Evolutionary conservation across 2,888 invertebrate genomes (phyloP).

Genomic region (Erpobdella octoculata): DNA sequence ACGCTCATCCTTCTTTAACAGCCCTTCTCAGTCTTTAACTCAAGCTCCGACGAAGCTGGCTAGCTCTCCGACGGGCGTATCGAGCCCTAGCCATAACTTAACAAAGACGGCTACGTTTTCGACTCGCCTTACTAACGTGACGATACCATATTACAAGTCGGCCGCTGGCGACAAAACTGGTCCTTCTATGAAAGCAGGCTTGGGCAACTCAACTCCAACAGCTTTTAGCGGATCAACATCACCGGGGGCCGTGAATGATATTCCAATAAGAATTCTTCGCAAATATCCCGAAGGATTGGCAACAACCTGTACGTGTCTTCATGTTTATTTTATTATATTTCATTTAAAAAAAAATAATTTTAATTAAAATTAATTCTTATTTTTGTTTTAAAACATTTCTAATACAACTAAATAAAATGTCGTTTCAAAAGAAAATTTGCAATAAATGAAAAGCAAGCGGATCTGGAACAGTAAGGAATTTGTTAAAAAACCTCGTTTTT

Average conservation of each 20-base stretch:
- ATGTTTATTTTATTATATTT: no score
- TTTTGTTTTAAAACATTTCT: no score
- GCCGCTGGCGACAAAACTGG: background rate
- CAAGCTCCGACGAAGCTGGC: background rate
- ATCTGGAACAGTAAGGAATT: no score
- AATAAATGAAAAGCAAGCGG: no score
- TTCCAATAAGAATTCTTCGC: conserved; percentile 14
- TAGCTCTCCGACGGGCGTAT: background rate
- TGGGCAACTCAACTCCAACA: no score
- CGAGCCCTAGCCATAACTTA: background rate
- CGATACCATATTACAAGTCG: conserved; percentile 2
- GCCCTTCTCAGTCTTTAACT: conserved; percentile 3
- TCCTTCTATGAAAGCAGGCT: no score
- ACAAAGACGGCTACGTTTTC: background rate
- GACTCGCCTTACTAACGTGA: background rate
- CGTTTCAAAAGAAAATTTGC: no score
- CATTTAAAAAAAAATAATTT: no score
- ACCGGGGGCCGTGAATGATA: background rate
- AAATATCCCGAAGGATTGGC: conserved; percentile 16
- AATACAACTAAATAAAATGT: no score
- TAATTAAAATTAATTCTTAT: no score
- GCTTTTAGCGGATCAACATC: background rate
- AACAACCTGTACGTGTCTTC: background rate
- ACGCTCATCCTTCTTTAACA: background rate
- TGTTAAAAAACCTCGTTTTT: no score